Base-by-base conservation (phyloP, 2,888 invertebrate genomes). In the Balanococcus diminutus region DNA sequence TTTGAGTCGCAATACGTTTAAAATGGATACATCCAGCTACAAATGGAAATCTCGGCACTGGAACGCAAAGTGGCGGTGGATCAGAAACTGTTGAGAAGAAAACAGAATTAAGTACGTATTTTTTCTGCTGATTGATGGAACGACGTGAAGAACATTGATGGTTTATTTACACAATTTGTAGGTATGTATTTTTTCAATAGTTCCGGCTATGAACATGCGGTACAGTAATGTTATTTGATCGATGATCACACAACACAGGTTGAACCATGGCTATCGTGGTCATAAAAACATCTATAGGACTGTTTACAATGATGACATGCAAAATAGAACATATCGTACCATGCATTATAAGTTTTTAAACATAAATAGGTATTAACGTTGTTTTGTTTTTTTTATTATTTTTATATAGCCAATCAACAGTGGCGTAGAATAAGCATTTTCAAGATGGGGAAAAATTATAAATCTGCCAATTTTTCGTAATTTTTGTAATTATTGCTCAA, bases 11-110 rank as follows among this genome's bases (percentile, higher is more conserved):
- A 16, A 86, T 61, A 9, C 67, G 51, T 42, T 32, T 81, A 16
- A 86, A 81, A n/a, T 81, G 46, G 36, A 86, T 61, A 81, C 86
- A 86, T 36, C 81, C 86, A 19, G 86, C 28, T 28, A 86, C 56
- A 19, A 86, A 61, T 28, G 81, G 86, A 11, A 86, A 81, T 28
- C 51, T 51, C 28, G 86, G 86, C 5, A 86, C 51, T 0, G 86
- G 86, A 14, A 81, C 36, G 39, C 86, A 86, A 32, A 86, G 56
- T 22, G 86, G 61, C 4, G 81, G 25, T 19, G 81, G 81, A 61
- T 86, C 81, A 14, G 46, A 81, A 39, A 86, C 86, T 86, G 81
- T 79, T 36, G 75, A 25, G 61, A 81, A 56, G 5, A 36, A 67
- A 81, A 42, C 81, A 51, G 51, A 82, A 42, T 42, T 82, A 19